A percentile compares a stretch with the other conserved stretches of the same genome.
Evolutionary conservation across 92 coral and sea anemone genomes (phyloP).

Genomic region (Heliopora coerulea): DNA sequence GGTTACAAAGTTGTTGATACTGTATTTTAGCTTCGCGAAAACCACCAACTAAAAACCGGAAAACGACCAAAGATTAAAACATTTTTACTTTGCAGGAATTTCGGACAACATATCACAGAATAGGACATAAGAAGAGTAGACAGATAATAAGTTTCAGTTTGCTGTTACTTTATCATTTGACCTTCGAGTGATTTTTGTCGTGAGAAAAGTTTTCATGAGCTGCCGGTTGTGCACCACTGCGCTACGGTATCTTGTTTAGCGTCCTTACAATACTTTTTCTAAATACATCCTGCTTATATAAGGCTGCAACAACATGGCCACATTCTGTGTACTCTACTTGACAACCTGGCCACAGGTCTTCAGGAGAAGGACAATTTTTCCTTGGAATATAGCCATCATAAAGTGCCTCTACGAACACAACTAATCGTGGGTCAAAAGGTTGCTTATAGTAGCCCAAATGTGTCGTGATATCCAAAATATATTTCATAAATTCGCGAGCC

Average conservation of each 20-base stretch:
- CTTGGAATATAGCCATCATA: conserved; percentile 93
- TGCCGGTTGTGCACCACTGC: neutral
- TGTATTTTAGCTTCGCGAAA: too few species aligned
- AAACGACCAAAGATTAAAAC: too few species aligned
- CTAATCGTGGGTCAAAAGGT: conserved; percentile 77
- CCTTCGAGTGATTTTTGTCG: too few species aligned
- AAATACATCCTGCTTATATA: conserved; percentile 66
- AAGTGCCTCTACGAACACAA: conserved; percentile 75
- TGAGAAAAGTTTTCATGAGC: too few species aligned
- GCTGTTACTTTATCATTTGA: too few species aligned
- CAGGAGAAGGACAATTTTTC: conserved; percentile 59
- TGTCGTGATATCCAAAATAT: conserved; percentile 82
- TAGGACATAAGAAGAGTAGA: too few species aligned
- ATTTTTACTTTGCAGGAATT: too few species aligned
- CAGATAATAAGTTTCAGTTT: too few species aligned
- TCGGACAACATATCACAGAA: too few species aligned
- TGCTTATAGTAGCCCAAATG: conserved; percentile 74
- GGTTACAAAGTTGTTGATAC: too few species aligned
- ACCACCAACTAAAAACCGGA: too few species aligned
- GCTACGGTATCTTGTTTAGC: conserved; percentile 41
- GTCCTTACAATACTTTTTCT: conserved; percentile 70
- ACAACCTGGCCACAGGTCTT: conserved; percentile 81
- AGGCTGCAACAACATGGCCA: conserved; percentile 77
- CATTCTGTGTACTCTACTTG: conserved; percentile 63
- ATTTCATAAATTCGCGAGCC: conserved; percentile 74